Conservation (phyloP, 2,113 vertebrate genomes). For the Oncorhynchus keta region DNA sequence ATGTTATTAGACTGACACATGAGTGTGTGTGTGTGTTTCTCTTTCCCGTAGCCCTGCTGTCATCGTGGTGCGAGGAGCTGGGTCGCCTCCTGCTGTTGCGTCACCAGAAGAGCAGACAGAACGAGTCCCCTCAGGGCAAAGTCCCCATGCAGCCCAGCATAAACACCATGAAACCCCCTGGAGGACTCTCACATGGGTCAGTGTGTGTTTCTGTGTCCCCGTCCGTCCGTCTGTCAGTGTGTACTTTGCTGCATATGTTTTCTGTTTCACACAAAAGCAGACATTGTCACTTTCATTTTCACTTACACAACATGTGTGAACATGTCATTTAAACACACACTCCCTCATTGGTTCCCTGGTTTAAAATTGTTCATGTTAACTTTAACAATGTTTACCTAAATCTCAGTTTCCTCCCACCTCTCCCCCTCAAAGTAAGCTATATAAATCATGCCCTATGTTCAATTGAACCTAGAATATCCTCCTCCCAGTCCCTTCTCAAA, state of each 20-base stretch:
- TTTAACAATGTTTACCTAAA: too few relatives aligned
- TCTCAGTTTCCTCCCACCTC: too few relatives aligned
- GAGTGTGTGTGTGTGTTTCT: slow-evolving; percentile 37
- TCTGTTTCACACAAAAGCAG: background rate
- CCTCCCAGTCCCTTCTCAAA: too few relatives aligned
- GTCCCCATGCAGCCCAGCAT: slow-evolving; percentile 97
- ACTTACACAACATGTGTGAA: too few relatives aligned
- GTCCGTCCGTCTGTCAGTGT: background rate
- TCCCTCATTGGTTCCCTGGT: too few relatives aligned
- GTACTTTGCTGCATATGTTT: background rate
- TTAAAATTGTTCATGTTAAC: too few relatives aligned
- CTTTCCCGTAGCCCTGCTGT: slow-evolving; percentile 86
- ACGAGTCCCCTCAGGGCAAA: slow-evolving; percentile 92
- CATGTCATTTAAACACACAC: too few relatives aligned
- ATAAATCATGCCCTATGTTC: too few relatives aligned
- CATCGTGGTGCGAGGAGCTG: slow-evolving; percentile 98
- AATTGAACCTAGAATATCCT: too few relatives aligned
- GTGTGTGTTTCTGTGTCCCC: slow-evolving; percentile 33
- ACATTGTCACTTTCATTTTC: too few relatives aligned
- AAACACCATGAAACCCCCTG: slow-evolving; percentile 94
- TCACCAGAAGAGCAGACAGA: slow-evolving; percentile 99
- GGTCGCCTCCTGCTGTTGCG: slow-evolving; percentile 96
- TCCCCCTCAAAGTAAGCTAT: too few relatives aligned
- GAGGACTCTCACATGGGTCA: slow-evolving; percentile 94
- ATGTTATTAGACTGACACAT: slow-evolving; percentile 9